Evolutionary conservation across 2,797 vertebrate genomes (phyloP).

Genomic region (Pangasius mekongensis): DNA sequence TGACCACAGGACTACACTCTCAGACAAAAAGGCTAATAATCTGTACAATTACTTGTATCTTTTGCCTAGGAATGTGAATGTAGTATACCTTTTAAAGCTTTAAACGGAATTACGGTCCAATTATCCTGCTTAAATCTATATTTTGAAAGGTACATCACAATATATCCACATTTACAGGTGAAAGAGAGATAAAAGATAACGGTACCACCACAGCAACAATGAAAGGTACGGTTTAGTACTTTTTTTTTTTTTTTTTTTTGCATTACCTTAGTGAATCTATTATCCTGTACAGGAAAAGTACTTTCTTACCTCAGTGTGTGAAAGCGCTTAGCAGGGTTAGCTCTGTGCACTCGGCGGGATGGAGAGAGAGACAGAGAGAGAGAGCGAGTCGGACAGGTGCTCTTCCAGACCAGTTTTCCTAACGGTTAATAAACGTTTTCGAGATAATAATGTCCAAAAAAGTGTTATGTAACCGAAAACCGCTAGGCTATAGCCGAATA

Average conservation of each 20-base stretch:
- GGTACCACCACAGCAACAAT: background rate
- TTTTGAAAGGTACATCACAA: background rate
- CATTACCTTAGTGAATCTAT: background rate
- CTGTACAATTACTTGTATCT: background rate
- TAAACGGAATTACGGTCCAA: background rate
- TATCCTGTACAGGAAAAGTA: background rate
- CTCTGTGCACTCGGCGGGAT: background rate
- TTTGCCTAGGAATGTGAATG: background rate
- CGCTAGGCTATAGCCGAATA: background rate
- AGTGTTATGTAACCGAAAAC: background rate
- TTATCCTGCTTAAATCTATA: background rate
- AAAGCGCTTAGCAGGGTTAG: background rate
- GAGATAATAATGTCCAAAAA: background rate
- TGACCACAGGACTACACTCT: background rate
- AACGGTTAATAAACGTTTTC: background rate
- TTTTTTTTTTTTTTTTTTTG: background rate
- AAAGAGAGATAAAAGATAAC: background rate
- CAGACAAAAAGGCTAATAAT: background rate
- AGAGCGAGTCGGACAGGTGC: background rate
- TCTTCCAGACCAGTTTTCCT: background rate
- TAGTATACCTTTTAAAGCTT: background rate
- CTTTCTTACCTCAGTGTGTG: slow-evolving; percentile 29
- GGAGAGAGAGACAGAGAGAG: background rate
- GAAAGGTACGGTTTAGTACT: background rate
- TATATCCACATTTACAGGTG: background rate